Base-by-base conservation (phyloP, 2,888 invertebrate species). In the Coleophora deauratella region DNA sequence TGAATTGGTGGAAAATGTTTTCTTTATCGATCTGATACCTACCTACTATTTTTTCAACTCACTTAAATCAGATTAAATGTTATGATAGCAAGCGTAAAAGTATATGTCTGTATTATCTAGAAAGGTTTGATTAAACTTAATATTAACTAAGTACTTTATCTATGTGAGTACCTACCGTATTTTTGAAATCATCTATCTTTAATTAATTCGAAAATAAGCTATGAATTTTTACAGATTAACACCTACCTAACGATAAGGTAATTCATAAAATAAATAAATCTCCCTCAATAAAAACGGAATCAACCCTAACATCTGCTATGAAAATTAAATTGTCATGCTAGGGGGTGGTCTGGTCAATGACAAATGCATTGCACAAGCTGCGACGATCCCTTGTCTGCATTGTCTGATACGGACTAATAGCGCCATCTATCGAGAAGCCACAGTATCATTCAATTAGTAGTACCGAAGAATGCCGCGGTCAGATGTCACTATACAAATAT, bases 371-470 rank as follows among this genome's bases (percentile, higher is more conserved):
- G 66, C 65, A 62, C 74, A 72, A 72, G 71, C 71, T 74, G 70
- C 62, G 72, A 71, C 75, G 60, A 70, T 55, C 62, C 57, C 60
- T 61, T 58, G 12, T 33, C 13, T 34, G 9, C 66, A 61, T 59
- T 59, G 21, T 21, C 21, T 21, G 79, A 77, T 79, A 54, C 13
- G 46, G 55, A 82, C 75, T 79, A 80, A 80, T 79, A 55, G 65
- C 74, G 82, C 72, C 84, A 84, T 81, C 84, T 84, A 73, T 84
- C 64, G 66, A 55, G 60, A 64, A 64, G 55, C 61, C 61, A 49
- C 69, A 66, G 51, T 68, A 70, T 73, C 71, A 70, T 44, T 51
- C 21, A 21, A 4, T 46, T 52, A 58, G 54, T 69, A 53, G 59
- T 21, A 21, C 53, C 66, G 52, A 45, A 51, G 42, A 46, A 53